Evolutionary conservation across 92 coral and sea anemone genomes (phyloP).

Genomic region (Actinernus sp.): DNA sequence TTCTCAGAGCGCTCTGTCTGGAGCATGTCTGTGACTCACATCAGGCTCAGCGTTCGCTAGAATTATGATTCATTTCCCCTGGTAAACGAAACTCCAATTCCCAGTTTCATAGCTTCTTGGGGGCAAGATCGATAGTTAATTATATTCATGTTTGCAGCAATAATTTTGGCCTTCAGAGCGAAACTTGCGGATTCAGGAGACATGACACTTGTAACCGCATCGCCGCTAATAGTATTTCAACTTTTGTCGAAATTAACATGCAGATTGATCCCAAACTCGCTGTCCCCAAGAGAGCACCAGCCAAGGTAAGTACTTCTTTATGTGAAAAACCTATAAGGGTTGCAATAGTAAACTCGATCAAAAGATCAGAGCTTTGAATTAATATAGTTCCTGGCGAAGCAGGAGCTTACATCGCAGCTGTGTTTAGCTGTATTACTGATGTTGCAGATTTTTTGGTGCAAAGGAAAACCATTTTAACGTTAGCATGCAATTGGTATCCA

Average conservation of each 20-base stretch:
- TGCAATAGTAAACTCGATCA: conserved; percentile 5
- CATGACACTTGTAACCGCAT: conserved; percentile 8
- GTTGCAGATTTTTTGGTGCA: conserved; percentile 14
- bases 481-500: conserved; percentile 9
- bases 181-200: not conserved
- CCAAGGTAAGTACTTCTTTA: conserved; percentile 81
- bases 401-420: conserved; percentile 4
- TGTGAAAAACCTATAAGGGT: not conserved
- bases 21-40: conserved; percentile 46
- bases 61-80: conserved; percentile 4
- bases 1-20: conserved; percentile 39
- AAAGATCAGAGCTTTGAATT: conserved; percentile 53
- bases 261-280: conserved; percentile 99
- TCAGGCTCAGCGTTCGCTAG: conserved; percentile 31
- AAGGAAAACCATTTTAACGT: conserved; percentile 34
- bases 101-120: not conserved
- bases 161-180: no score
- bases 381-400: not conserved
- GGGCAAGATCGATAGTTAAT: conserved; percentile 7
- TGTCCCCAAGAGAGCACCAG: conserved; percentile 95
- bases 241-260: conserved; percentile 45
- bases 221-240: conserved; percentile 34
- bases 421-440: conserved; percentile 25
- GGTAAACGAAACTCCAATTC: conserved; percentile 13
- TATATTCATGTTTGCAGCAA: not conserved